Percentiles rank a stretch among this genome's conserved stretches.
Evolutionary conservation across 2,113 vertebrate genomes (phyloP).

Genomic region (Coptodon rendalli): DNA sequence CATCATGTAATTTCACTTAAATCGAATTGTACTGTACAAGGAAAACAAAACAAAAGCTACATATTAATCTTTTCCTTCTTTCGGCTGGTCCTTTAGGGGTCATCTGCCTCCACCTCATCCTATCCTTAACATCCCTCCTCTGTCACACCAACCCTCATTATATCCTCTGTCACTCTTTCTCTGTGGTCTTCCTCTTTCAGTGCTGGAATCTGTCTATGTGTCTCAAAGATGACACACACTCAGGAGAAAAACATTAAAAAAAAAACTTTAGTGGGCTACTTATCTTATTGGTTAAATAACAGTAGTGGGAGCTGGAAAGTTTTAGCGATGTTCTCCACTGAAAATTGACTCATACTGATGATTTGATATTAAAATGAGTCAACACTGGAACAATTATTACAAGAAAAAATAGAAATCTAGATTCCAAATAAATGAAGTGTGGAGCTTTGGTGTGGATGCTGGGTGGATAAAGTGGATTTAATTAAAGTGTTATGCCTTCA

Average conservation of each 20-base stretch:
- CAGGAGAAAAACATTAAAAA: background rate
- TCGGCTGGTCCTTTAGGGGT: background rate
- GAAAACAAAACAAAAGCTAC: background rate
- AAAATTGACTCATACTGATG: background rate
- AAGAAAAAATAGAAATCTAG: background rate
- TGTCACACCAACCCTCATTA: background rate
- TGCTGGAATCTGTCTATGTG: background rate
- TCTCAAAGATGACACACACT: conserved; percentile 9
- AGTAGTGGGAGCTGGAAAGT: background rate
- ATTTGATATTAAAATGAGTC: background rate
- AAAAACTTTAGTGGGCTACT: background rate
- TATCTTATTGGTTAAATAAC: background rate
- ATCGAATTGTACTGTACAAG: background rate
- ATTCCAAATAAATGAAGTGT: background rate
- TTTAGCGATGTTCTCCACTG: background rate
- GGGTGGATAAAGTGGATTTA: background rate
- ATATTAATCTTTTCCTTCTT: background rate
- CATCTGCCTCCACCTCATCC: background rate
- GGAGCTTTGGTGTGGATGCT: background rate
- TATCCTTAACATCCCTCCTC: background rate
- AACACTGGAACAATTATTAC: background rate
- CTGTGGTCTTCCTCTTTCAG: background rate
- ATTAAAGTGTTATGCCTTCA: background rate
- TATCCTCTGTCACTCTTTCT: background rate
- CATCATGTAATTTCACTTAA: background rate